Percentiles rank a stretch among this genome's conserved stretches.
Conservation (phyloP, 2,797 vertebrate species). For the Anisognathus igniventris region DNA sequence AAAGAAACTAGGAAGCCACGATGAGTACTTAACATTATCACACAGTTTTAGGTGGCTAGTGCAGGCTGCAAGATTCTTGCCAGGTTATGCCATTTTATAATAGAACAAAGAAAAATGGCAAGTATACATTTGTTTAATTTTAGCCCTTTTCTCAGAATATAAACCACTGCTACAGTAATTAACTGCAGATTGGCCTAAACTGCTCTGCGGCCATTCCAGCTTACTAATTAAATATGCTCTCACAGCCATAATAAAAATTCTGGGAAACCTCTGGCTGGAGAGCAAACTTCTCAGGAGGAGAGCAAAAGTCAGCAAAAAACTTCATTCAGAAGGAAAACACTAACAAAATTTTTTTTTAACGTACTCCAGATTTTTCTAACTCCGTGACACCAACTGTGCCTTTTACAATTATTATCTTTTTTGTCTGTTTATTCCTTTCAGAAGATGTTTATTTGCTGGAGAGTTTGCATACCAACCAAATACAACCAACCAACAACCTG, state of each 20-base stretch:
- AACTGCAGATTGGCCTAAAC: conserved; percentile 43
- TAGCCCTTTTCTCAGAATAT: conserved; percentile 57
- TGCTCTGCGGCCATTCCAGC: conserved; percentile 25
- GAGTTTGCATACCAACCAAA: neutral
- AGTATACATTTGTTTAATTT: conserved; percentile 47
- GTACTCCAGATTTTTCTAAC: conserved; percentile 24
- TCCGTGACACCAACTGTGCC: neutral
- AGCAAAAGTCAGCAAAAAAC: conserved; percentile 28
- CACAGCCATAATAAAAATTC: conserved; percentile 61
- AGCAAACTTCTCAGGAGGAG: conserved; percentile 18
- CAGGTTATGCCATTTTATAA: conserved; percentile 1
- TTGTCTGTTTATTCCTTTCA: neutral
- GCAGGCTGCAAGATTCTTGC: neutral
- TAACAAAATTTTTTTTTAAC: conserved; percentile 4
- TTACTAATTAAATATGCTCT: conserved; percentile 67
- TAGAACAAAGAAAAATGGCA: conserved; percentile 25
- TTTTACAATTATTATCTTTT: neutral
- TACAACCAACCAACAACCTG: neutral
- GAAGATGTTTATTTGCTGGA: neutral
- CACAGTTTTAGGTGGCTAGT: neutral
- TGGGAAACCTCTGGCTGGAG: conserved; percentile 59
- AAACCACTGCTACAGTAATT: conserved; percentile 56
- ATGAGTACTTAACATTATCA: neutral
- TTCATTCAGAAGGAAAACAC: conserved; percentile 52
- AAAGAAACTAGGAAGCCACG: neutral